A percentile compares a stretch with the other conserved stretches of the same genome.
phyloP scores from a whole-genome alignment of 37 sponge, comb jelly and placozoan species.

The Cliona cf. orientalis region DNA sequence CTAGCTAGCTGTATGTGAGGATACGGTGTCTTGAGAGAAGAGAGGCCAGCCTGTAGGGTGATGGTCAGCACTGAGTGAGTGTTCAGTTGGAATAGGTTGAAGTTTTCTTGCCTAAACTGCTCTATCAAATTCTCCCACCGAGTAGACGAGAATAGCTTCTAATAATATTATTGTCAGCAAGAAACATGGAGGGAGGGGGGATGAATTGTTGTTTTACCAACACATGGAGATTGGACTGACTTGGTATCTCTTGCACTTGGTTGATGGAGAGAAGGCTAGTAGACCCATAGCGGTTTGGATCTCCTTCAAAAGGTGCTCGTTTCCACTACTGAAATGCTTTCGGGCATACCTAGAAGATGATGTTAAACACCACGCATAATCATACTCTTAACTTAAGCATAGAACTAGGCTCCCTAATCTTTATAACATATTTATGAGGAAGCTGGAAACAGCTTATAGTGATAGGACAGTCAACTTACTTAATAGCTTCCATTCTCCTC shows the following conservation, averaged over 20 bases:
- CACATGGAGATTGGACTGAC: conserved; percentile 21
- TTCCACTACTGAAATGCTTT: conserved; percentile 66
- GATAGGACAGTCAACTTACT: conserved; percentile 54
- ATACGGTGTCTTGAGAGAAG: conserved; percentile 98
- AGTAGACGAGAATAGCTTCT: conserved; percentile 81
- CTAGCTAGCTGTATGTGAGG: not conserved
- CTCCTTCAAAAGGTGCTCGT: conserved; percentile 57
- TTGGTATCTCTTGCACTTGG: conserved; percentile 74
- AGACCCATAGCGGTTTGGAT: conserved; percentile 91
- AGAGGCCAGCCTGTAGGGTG: conserved; percentile 93
- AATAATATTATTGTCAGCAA: too few relatives aligned
- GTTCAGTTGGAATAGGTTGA: conserved; percentile 84
- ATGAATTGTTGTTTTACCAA: not conserved
- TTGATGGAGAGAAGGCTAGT: conserved; percentile 82
- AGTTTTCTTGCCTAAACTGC: conserved; percentile 89
- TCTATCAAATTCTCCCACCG: conserved; percentile 90
- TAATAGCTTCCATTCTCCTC: conserved; percentile 81
- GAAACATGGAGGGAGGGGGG: too few relatives aligned
- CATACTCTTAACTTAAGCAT: not conserved
- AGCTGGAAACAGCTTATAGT: not conserved
- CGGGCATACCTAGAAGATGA: conserved; percentile 75
- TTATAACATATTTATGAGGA: not conserved
- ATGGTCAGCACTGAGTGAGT: conserved; percentile 80
- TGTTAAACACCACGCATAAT: not conserved
- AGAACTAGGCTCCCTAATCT: not conserved